These are phyloP conservation scores for Drosophila cracens DNA, from an alignment of 2,888 invertebrate genomes.

Conservation along the genomic window DNA sequence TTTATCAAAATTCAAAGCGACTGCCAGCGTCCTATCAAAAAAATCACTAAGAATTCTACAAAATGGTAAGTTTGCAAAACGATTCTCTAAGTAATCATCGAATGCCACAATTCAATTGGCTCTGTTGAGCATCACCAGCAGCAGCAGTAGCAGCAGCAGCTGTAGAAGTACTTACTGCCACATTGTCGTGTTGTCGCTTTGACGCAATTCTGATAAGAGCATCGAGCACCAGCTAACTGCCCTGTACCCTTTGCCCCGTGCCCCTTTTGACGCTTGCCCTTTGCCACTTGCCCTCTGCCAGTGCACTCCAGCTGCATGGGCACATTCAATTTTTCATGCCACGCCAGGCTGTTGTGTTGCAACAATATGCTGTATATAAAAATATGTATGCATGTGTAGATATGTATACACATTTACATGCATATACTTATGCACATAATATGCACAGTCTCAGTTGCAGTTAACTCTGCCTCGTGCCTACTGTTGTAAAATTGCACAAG, in stretches of 20 bases:
- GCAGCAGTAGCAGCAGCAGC: not conserved
- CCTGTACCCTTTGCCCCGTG: not conserved
- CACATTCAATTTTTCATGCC: constrained; percentile 80
- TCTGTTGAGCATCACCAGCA: not conserved
- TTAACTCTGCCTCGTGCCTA: constrained; percentile 37
- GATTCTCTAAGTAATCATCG: constrained; percentile 10
- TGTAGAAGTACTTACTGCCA: constrained; percentile 17
- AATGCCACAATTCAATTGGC: not conserved
- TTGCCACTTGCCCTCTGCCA: constrained; percentile 4
- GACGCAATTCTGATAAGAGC: constrained; percentile 35
- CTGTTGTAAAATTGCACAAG: constrained; percentile 53
- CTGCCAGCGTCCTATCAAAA: not conserved
- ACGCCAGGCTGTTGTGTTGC: constrained; percentile 72
- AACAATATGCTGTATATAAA: constrained; percentile 60
- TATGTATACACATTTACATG: constrained; percentile 11
- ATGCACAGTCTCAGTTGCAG: constrained; percentile 35
- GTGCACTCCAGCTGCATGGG: constrained; percentile 24
- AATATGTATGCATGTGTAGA: constrained; percentile 10
- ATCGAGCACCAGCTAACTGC: constrained; percentile 17
- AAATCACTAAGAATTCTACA: constrained; percentile 8
- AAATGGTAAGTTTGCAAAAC: constrained; percentile 43
- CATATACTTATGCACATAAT: constrained; percentile 26
- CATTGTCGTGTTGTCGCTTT: constrained; percentile 30
- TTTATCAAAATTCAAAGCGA: constrained; percentile 25
- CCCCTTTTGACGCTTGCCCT: not conserved